Evolutionary conservation across 2,888 invertebrate species (phyloP).

Genomic region (Spodoptera picta): DNA sequence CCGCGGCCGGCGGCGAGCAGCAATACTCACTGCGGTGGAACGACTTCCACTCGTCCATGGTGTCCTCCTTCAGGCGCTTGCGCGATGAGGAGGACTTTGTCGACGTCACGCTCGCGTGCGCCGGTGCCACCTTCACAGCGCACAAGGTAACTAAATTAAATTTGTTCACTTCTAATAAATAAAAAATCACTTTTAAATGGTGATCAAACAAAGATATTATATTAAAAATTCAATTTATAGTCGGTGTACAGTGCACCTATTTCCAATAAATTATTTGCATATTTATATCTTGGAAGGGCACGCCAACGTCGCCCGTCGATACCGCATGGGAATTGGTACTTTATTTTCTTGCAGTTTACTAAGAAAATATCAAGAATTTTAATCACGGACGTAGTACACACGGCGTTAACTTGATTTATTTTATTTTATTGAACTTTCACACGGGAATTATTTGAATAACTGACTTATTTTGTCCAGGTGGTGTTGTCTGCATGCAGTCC

Average conservation of each 20-base stretch:
- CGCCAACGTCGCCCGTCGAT: slow-evolving; percentile 32
- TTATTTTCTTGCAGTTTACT: slow-evolving; percentile 28
- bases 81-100: slow-evolving; percentile 97
- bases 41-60: slow-evolving; percentile 97
- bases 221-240: slow-evolving; percentile 10
- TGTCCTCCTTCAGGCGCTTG: slow-evolving; percentile 96
- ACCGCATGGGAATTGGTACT: slow-evolving; percentile 23
- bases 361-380: slow-evolving; percentile 36
- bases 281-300: slow-evolving; percentile 29
- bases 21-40: slow-evolving; percentile 98
- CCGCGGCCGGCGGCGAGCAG: slow-evolving; percentile 90
- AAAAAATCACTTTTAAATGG: neutral
- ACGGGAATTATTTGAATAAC: slow-evolving; percentile 15
- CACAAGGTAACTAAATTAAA: slow-evolving; percentile 92
- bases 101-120: slow-evolving; percentile 97
- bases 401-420: slow-evolving; percentile 25
- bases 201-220: neutral
- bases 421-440: slow-evolving; percentile 24
- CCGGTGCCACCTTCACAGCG: slow-evolving; percentile 95
- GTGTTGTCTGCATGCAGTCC: slow-evolving; percentile 98
- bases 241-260: slow-evolving; percentile 18
- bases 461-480: slow-evolving; percentile 67
- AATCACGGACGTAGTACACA: slow-evolving; percentile 25
- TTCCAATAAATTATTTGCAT: slow-evolving; percentile 46
- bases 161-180: too few species aligned